phyloP scores from a whole-genome alignment of 64 coral and sea anemone species.

The Acropora tenuis region DNA sequence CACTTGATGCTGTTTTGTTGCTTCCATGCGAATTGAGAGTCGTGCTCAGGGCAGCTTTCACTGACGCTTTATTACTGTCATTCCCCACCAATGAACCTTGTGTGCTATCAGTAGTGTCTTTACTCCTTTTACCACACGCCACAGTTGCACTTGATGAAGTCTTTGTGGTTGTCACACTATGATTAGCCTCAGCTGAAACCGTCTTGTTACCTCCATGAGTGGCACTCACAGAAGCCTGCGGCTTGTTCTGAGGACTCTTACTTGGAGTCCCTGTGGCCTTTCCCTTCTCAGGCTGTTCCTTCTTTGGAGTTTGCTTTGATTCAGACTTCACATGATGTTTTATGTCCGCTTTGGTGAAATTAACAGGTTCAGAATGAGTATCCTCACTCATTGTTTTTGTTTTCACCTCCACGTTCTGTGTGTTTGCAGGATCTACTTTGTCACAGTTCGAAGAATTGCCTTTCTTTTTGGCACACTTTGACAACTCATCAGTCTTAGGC shows the following conservation, averaged over 20 bases:
- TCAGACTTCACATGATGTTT: conserved; percentile 41
- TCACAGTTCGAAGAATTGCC: conserved; percentile 1
- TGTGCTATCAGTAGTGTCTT: background rate
- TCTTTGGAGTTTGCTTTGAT: background rate
- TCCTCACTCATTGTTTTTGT: conserved; percentile 41
- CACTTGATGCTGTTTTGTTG: conserved; percentile 30
- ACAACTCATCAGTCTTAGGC: conserved; percentile 37
- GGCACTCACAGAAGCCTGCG: background rate
- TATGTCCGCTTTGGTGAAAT: conserved; percentile 39
- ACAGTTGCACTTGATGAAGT: background rate
- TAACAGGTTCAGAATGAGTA: conserved; percentile 26
- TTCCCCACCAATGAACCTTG: background rate
- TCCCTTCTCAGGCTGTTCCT: conserved; percentile 6
- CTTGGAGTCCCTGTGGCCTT: conserved; percentile 26
- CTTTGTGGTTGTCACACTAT: background rate
- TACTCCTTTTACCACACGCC: background rate
- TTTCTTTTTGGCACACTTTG: conserved; percentile 64
- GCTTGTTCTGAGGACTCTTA: conserved; percentile 54
- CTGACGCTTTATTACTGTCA: conserved; percentile 24
- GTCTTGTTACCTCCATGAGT: background rate
- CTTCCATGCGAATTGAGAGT: conserved; percentile 10
- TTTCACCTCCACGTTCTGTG: conserved; percentile 35
- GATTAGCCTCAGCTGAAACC: background rate
- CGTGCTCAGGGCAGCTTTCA: background rate
- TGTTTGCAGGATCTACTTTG: conserved; percentile 30